phyloP scores from a whole-genome alignment of 2,888 invertebrate species.

The Chloromyia formosa region DNA sequence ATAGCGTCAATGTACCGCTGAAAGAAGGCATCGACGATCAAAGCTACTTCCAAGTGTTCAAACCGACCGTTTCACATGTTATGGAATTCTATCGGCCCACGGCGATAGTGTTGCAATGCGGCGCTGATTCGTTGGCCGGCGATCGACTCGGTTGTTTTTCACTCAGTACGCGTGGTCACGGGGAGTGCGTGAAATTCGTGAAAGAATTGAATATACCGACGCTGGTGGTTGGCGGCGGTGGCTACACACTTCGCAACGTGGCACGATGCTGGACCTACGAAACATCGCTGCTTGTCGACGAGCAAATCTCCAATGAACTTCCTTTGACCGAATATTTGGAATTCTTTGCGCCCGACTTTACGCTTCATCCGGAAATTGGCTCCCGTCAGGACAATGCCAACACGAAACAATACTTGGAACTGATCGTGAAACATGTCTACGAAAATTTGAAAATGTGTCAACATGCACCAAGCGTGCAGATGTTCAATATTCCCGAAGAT shows the following conservation, averaged over 20 bases:
- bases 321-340: conserved; percentile 96
- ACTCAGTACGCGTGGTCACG: conserved; percentile 92
- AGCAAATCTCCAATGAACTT: conserved; percentile 91
- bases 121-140: conserved; percentile 96
- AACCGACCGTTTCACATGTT: conserved; percentile 90
- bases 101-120: conserved; percentile 97
- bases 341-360: conserved; percentile 97
- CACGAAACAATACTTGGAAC: conserved; percentile 92
- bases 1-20: conserved; percentile 97
- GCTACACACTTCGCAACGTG: conserved; percentile 94
- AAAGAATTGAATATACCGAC: conserved; percentile 91
- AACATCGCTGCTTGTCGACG: conserved; percentile 92
- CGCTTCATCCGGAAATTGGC: conserved; percentile 91
- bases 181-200: conserved; percentile 97
- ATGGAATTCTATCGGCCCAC: conserved; percentile 97
- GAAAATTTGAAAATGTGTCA: conserved; percentile 94
- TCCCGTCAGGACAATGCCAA: conserved; percentile 92
- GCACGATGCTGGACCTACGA: conserved; percentile 99
- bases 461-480: conserved; percentile 95
- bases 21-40: conserved; percentile 97
- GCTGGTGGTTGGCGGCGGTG: conserved; percentile 83
- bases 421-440: conserved; percentile 86
- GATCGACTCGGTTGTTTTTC: conserved; percentile 97
- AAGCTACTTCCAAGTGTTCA: conserved; percentile 92
- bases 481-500: conserved; percentile 93